These are phyloP conservation scores for Cyprinodon variegatus DNA, from an alignment of 2,113 vertebrate genomes.

Conservation along the genomic window DNA sequence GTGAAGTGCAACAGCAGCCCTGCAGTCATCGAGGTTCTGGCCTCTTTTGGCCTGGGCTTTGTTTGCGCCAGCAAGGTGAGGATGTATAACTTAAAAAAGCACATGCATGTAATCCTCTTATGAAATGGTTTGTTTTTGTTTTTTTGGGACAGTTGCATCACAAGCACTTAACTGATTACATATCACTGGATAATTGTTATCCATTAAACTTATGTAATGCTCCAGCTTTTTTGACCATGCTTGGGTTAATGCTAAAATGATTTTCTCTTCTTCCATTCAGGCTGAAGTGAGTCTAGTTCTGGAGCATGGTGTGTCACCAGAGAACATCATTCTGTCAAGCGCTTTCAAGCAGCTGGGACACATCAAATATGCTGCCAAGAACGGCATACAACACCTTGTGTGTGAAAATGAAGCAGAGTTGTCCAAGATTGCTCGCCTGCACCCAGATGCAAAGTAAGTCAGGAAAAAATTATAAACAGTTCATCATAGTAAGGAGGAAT, in stretches of 20 bases:
- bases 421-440: slow-evolving; percentile 92
- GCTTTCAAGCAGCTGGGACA: slow-evolving; percentile 96
- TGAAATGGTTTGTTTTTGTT: slow-evolving; percentile 20
- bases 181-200: slow-evolving; percentile 23
- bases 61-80: slow-evolving; percentile 94
- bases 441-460: slow-evolving; percentile 91
- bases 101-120: slow-evolving; percentile 36
- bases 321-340: slow-evolving; percentile 92
- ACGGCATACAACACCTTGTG: slow-evolving; percentile 89
- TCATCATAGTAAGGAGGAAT: neutral
- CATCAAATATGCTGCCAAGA: slow-evolving; percentile 93
- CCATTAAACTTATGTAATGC: slow-evolving; percentile 27
- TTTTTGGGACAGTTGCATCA: slow-evolving; percentile 36
- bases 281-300: slow-evolving; percentile 90
- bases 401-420: slow-evolving; percentile 93
- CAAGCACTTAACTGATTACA: slow-evolving; percentile 49
- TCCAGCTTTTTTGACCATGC: slow-evolving; percentile 10
- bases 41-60: slow-evolving; percentile 92
- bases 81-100: neutral
- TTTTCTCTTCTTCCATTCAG: slow-evolving; percentile 65
- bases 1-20: slow-evolving; percentile 92
- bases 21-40: slow-evolving; percentile 91
- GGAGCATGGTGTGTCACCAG: slow-evolving; percentile 89
- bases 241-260: neutral
- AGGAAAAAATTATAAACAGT: neutral